phyloP scores from a whole-genome alignment of 2,797 vertebrate species.

The Scarus forsteni region DNA sequence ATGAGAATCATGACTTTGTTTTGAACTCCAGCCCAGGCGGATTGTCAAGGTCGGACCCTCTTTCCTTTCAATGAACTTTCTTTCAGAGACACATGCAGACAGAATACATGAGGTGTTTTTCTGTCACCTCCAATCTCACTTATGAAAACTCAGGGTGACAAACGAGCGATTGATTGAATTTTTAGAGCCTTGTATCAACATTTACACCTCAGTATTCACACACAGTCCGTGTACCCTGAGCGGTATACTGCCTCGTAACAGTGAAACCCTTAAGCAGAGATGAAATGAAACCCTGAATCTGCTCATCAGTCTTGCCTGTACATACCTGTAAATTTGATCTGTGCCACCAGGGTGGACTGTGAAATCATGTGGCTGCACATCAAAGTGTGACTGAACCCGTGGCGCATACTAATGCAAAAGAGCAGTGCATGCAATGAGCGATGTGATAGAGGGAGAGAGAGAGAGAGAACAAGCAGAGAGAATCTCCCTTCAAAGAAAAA shows the following conservation, averaged over 20 bases:
- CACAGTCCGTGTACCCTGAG: slow-evolving; percentile 32
- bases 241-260: slow-evolving; percentile 58
- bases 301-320: slow-evolving; percentile 79
- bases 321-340: slow-evolving; percentile 84
- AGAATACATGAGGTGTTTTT: neutral
- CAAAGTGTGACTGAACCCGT: slow-evolving; percentile 81
- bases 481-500: slow-evolving; percentile 67
- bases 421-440: slow-evolving; percentile 49
- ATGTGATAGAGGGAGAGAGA: slow-evolving; percentile 32
- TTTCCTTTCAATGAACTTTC: slow-evolving; percentile 24
- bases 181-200: slow-evolving; percentile 26
- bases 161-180: slow-evolving; percentile 18
- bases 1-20: slow-evolving; percentile 71
- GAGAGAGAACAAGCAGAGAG: slow-evolving; percentile 36
- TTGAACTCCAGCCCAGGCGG: slow-evolving; percentile 49
- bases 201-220: slow-evolving; percentile 36
- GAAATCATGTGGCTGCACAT: slow-evolving; percentile 86
- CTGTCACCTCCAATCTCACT: neutral
- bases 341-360: slow-evolving; percentile 81
- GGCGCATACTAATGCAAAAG: slow-evolving; percentile 82
- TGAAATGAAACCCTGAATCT: slow-evolving; percentile 76
- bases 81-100: slow-evolving; percentile 29
- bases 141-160: slow-evolving; percentile 17
- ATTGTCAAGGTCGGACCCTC: slow-evolving; percentile 66
- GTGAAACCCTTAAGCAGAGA: slow-evolving; percentile 61